Percentiles rank a stretch among this genome's conserved stretches.
phyloP scores from a whole-genome alignment of 1,140 invertebrate species.

The Globodera rostochiensis region DNA sequence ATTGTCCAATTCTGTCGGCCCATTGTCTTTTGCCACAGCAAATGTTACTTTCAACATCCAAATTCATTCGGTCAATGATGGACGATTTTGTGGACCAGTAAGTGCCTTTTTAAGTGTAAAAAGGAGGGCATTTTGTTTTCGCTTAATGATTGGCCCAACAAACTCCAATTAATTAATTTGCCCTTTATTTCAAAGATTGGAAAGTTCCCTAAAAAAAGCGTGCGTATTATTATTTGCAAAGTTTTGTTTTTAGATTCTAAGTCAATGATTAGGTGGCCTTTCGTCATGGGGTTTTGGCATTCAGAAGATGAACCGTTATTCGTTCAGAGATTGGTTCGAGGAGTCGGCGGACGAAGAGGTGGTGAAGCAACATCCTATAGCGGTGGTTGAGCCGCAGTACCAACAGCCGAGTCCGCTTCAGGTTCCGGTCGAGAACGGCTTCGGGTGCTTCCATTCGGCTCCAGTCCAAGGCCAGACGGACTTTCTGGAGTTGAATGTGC shows the following conservation, averaged over 20 bases:
- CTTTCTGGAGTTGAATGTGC: conserved; percentile 6
- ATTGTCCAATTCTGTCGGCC: background rate
- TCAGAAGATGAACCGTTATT: background rate
- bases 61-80: conserved; percentile 5
- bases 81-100: conserved; percentile 17
- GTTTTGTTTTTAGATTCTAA: too few species aligned
- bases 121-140: too few species aligned
- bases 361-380: conserved; percentile 1
- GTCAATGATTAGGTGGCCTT: too few species aligned
- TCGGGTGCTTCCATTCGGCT: background rate
- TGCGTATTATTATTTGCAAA: too few species aligned
- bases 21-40: background rate
- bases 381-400: background rate
- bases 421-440: background rate
- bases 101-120: background rate
- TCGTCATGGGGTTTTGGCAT: too few species aligned
- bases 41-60: conserved; percentile 1
- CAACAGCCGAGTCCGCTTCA: background rate
- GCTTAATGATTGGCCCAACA: too few species aligned
- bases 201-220: too few species aligned
- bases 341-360: conserved; percentile 3
- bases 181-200: too few species aligned
- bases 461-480: background rate
- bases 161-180: too few species aligned
- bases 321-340: conserved; percentile 9